phyloP scores from a whole-genome alignment of 2,113 vertebrate genomes.

The Phyllopteryx taeniolatus region DNA sequence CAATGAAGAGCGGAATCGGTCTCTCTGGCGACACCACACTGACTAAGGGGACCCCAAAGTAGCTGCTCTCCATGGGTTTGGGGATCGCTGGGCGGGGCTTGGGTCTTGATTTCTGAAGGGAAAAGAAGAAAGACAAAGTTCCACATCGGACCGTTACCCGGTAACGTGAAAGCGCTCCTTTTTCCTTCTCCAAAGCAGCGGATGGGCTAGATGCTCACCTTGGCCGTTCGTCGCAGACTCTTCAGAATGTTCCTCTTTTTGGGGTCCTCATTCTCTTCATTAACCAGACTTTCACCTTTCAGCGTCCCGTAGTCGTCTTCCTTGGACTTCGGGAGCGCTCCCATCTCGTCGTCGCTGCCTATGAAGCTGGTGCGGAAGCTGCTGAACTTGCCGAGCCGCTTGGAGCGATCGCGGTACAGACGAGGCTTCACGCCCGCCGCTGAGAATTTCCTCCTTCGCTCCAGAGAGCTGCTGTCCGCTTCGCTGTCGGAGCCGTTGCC shows the following conservation, averaged over 20 bases:
- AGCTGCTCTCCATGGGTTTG: conserved; percentile 87
- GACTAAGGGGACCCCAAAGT: conserved; percentile 86
- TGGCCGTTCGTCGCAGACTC: conserved; percentile 89
- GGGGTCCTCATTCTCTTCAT: conserved; percentile 76
- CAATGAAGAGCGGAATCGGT: conserved; percentile 92
- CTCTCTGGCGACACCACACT: conserved; percentile 84
- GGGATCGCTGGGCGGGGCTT: conserved; percentile 87
- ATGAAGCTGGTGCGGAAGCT: conserved; percentile 88
- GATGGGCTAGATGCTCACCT: conserved; percentile 69
- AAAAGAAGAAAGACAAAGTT: conserved; percentile 3
- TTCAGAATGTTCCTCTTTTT: conserved; percentile 89
- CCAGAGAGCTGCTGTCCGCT: conserved; percentile 88
- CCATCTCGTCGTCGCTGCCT: conserved; percentile 90
- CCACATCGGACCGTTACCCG: not conserved
- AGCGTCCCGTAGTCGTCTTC: conserved; percentile 82
- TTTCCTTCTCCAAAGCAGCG: not conserved
- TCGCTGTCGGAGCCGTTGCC: conserved; percentile 94
- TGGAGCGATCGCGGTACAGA: conserved; percentile 86
- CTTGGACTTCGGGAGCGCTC: conserved; percentile 81
- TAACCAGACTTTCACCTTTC: conserved; percentile 82
- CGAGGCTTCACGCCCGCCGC: conserved; percentile 80
- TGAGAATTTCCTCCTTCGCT: conserved; percentile 80
- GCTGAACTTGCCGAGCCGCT: conserved; percentile 87
- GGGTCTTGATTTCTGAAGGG: conserved; percentile 84
- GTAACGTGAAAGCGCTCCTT: not conserved